phyloP scores from a whole-genome alignment of 2,797 vertebrate species.

The Pangasius sanitwongsei region DNA sequence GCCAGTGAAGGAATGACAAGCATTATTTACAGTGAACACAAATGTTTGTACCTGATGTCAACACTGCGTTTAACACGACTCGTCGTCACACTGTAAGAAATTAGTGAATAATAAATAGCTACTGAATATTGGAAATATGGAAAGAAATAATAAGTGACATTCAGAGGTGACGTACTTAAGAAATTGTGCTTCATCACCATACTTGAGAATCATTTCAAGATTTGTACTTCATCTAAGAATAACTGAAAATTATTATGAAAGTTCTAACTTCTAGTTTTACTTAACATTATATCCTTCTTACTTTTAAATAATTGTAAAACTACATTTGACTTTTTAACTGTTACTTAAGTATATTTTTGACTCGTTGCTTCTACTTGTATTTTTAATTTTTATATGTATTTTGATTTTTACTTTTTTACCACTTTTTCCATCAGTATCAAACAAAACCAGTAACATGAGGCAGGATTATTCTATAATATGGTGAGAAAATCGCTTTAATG shows the following conservation, averaged over 20 bases:
- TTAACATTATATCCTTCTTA: not conserved
- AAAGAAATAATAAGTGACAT: not conserved
- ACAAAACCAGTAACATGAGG: not conserved
- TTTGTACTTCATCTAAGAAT: not conserved
- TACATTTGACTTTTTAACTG: not conserved
- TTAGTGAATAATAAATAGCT: not conserved
- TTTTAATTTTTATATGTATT: not conserved
- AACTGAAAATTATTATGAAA: not conserved
- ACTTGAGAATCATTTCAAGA: not conserved
- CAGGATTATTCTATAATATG: not conserved
- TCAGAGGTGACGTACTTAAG: not conserved
- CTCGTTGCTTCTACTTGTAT: not conserved
- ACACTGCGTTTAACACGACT: not conserved
- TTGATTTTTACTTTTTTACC: not conserved
- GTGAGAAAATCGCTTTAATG: not conserved
- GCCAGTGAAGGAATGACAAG: not conserved
- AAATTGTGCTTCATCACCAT: not conserved
- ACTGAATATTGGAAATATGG: not conserved
- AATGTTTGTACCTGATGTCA: not conserved
- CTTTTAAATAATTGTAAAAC: not conserved
- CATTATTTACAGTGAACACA: slow-evolving; percentile 1
- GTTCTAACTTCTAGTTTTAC: not conserved
- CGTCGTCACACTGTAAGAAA: not conserved
- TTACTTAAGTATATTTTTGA: not conserved
- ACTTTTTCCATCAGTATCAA: not conserved